Percentiles rank a stretch among this genome's conserved stretches.
These are phyloP conservation scores for Salvelinus fontinalis DNA, from an alignment of 2,113 vertebrate species.

Conservation along the genomic window DNA sequence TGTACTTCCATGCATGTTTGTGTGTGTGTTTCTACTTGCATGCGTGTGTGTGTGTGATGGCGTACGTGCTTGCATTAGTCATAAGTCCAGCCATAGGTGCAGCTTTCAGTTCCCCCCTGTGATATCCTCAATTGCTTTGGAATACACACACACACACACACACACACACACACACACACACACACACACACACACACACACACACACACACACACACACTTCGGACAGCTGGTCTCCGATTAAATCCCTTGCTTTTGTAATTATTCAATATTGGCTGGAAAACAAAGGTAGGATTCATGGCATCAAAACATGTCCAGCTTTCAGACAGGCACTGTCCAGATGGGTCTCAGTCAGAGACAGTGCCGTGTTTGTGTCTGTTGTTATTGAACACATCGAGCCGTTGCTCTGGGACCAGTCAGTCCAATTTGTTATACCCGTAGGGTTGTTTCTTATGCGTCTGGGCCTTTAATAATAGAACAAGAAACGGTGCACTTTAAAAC, in stretches of 20 bases:
- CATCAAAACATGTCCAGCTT: slow-evolving; percentile 52
- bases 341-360: slow-evolving; percentile 52
- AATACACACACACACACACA: not conserved
- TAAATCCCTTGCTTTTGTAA: slow-evolving; percentile 71
- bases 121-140: slow-evolving; percentile 67
- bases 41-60: slow-evolving; percentile 4
- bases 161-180: not conserved
- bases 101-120: slow-evolving; percentile 44
- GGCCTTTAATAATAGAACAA: too few relatives aligned
- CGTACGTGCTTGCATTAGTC: slow-evolving; percentile 31
- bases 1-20: too few relatives aligned
- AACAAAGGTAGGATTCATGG: slow-evolving; percentile 63
- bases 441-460: too few relatives aligned
- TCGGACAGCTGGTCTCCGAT: slow-evolving; percentile 66
- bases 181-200: not conserved
- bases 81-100: slow-evolving; percentile 50
- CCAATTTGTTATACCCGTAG: slow-evolving; percentile 37
- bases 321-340: slow-evolving; percentile 59
- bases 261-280: slow-evolving; percentile 67
- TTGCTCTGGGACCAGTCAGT: slow-evolving; percentile 43
- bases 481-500: too few relatives aligned
- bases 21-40: too few relatives aligned
- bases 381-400: slow-evolving; percentile 15
- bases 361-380: slow-evolving; percentile 54
- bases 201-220: slow-evolving; percentile 24